Base-by-base conservation (phyloP, 1,140 invertebrate species). In the Chlorops oryzae region DNA sequence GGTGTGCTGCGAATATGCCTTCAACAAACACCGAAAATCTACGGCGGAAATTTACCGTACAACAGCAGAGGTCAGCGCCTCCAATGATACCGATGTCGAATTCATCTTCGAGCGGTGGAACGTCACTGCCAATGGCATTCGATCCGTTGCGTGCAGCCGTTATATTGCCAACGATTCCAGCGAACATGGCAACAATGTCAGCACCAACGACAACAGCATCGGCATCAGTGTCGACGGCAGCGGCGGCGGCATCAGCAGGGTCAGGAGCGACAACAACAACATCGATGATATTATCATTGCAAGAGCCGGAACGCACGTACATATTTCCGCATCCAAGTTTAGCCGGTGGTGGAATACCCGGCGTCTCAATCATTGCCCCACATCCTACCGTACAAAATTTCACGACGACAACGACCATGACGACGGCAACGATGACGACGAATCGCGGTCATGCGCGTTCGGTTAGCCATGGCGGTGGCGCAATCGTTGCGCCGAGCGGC, bases 401-500 rank as follows among this genome's bases (percentile, higher is more conserved):
- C 45, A 46, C 12, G 12, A 17, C 38, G 9, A 39, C 50, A 2
- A 59, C n/a, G n/a, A 46, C 12, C 15, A 17, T 41, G 9, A 39
- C 50, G 2, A 59, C n/a, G n/a, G 42, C 12, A 12, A 17, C 38
- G 9, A 39, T 49, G 2, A 59, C 53, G 15, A 35, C 63, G 56
- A 65, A 57, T 35, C 76, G 78, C 61, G 82, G 80, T 53, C 87
- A 90, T 67, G 78, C 80, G 28, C 78, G 88, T 25, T 90, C 87
- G 42, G 81, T 87, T 47, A 90, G 87, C 63, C 87, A 90, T 74
- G 86, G 87, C 12, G 86, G 85, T 47, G 76, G 80, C 22, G 75
- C 70, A 22, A 76, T 75, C 24, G 74, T 73, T 49, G 66, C 75
- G 21, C 64, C 75, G 22, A 51, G 75, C 52, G 57, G 74, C 53